These are phyloP conservation scores for Meles meles DNA, from an alignment of 2,113 vertebrate species.

Conservation along the genomic window DNA sequence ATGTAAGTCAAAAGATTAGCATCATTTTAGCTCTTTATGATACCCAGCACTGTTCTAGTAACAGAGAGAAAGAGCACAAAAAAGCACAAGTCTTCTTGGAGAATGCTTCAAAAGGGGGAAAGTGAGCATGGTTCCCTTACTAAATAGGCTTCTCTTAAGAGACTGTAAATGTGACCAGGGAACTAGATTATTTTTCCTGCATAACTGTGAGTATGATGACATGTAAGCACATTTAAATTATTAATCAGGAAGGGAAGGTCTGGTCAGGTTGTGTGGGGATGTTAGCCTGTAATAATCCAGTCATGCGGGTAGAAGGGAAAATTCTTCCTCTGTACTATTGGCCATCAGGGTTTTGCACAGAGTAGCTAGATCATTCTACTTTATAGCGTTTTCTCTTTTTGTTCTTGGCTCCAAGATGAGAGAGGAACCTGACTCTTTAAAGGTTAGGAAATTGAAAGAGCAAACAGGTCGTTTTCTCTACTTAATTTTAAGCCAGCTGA, in stretches of 20 bases:
- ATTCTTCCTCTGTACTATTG: background rate
- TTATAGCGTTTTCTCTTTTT: background rate
- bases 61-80: background rate
- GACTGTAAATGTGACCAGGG: background rate
- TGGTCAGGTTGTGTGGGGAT: background rate
- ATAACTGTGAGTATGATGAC: background rate
- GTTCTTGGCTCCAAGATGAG: background rate
- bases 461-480: background rate
- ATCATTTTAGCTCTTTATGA: background rate
- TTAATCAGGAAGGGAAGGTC: background rate
- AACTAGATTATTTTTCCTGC: background rate
- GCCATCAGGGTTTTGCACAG: background rate
- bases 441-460: background rate
- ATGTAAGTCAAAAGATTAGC: conserved; percentile 88
- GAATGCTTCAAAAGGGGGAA: background rate
- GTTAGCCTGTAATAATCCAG: background rate
- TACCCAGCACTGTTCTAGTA: background rate
- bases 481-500: background rate
- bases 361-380: background rate
- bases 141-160: background rate
- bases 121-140: background rate
- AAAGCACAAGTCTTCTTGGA: background rate
- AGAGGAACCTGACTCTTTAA: background rate
- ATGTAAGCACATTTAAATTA: background rate
- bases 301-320: background rate